Base-by-base conservation (phyloP, 2,888 invertebrate genomes). In the Caenorhabditis uteleia region DNA sequence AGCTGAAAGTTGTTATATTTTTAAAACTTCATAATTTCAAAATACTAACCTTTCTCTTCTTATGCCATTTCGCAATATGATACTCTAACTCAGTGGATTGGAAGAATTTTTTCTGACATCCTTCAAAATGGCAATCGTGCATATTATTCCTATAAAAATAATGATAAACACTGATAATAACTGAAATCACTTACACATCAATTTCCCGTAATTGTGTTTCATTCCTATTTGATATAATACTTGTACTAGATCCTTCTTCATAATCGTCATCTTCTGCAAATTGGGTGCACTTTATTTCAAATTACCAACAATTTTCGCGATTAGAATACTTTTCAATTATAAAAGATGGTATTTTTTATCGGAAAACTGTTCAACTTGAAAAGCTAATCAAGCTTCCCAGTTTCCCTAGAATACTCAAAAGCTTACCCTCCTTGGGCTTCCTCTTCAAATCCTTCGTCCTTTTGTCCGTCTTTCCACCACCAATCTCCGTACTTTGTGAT, bases 71-170 rank as follows among this genome's bases (percentile, higher is more conserved):
- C 2, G 60, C 18, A 7, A 60, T 47, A 34, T 67, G 66, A 36
- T 60, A 67, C 14, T 67, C 57, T 23, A 67, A 51, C 16, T 67
- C 57, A 12, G 23, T 6, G 0, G 56, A 36, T n/a, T 16, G 5
- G 18, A 7, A 33, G 36, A 51, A 66, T 10, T 53, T 46, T 31
- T 66, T 56, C 4, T 50, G 26, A 33, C 66, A 66, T n/a, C 39
- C 53, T 2, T 59, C 59, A 26, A 29, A 56, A 25, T 55, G 56
- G 18, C 66, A 66, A 40, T 51, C 50, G 36, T 66, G 66, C 38
- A 50, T 34, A 47, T 48, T 18, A 12, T 14, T 39, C 33, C 62
- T 62, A 33, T 1, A 54, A 51, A 29, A 44, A 25, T 4, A 43
- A 3, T n/a, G n/a, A 14, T 26, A 20, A n/a, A 36, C 26, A 26